Evolutionary conservation across 2,113 vertebrate species (phyloP), one percentile per base, ranked within the genome.

Genomic region (Spizaetus ornatus): DNA sequence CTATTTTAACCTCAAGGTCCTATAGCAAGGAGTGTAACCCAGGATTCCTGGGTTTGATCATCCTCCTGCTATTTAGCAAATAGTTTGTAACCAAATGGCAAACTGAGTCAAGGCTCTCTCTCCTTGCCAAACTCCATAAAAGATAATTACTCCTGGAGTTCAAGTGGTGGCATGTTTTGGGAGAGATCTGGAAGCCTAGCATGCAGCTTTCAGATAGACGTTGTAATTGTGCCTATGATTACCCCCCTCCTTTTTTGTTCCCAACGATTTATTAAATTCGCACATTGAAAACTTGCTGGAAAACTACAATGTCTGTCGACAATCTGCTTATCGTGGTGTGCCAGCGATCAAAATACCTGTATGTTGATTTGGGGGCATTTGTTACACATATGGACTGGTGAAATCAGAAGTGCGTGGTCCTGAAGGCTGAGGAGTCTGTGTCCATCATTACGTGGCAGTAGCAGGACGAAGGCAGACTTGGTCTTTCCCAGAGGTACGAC

Each of bases 71-170:
- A 13, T 58, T 85, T 78, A 93, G 63, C 91, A 86, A 82, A 77
- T 18, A 91, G 74, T 86, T 91, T 86, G 70, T 47, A 96, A 95
- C 86, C 86, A 91, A 95, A 91, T 92, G 77, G 95, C 90, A 94
- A 93, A 93, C 82, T 50, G 74, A 94, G 86, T 80, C 4, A 91
- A 96, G 78, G 91, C 91, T 58, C 45, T 94, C 67, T 96, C 82
- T 93, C 55, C 78, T 95, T 5, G 42, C 82, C 94, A 95, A 93
- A 86, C 89, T 91, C 87, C 71, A 93, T 97, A 96, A 97, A 93
- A 96, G 85, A 95, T 95, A 96, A 97, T 97, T 97, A 86, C 89
- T 93, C 84, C 82, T 83, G 74, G 55, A 93, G 84, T 91, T 97
- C 96, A 96, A 95, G 94, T 91, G 95, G 91, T 93, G 89, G 96